Base-by-base conservation (phyloP, 2,113 vertebrate genomes). In the Symphodus melops region DNA sequence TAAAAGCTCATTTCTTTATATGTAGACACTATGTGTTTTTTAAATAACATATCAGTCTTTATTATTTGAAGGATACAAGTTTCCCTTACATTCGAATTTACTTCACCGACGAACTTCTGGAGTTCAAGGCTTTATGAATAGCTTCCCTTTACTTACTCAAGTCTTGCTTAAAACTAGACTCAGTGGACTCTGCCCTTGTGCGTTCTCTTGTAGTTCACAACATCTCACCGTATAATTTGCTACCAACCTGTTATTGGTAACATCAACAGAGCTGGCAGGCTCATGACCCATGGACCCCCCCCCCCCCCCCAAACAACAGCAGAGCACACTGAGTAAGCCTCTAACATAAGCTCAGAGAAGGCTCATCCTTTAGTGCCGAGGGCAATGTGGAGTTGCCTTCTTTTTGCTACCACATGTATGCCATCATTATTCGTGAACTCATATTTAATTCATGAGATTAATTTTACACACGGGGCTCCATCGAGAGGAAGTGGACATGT, bases 371-470 rank as follows among this genome's bases (percentile, higher is more conserved):
- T 58, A 64, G 8, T 68, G 77, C 77, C 77, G 19, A n/a, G 23
- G 57, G 79, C 69, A 13, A 14, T 36, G 68, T 73, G 53, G 65
- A 86, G 71, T 82, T 71, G 77, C 77, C 52, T 61, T 41, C 84
- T 76, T 57, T 5, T 76, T 54, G 41, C 48, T 21, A 42, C 37
- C 44, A 12, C 28, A 55, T 57, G 81, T 71, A 82, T 82, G 74
- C 68, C 75, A 74, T 77, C 68, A 41, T 72, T 75, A 79, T 77
- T 89, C 83, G 85, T 80, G 67, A 68, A 79, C 55, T 84, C 83
- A 78, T 89, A 72, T 84, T 84, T 86, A 80, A 86, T 66, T 84
- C 88, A 86, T 71, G 72, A 82, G 72, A 79, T 79, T 79, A 84
- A 72, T 84, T 83, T 28, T 57, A 64, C 42, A 77, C 67, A 53